Base-by-base conservation (phyloP, 2,888 invertebrate species). In the Ectemnius lituratus region DNA sequence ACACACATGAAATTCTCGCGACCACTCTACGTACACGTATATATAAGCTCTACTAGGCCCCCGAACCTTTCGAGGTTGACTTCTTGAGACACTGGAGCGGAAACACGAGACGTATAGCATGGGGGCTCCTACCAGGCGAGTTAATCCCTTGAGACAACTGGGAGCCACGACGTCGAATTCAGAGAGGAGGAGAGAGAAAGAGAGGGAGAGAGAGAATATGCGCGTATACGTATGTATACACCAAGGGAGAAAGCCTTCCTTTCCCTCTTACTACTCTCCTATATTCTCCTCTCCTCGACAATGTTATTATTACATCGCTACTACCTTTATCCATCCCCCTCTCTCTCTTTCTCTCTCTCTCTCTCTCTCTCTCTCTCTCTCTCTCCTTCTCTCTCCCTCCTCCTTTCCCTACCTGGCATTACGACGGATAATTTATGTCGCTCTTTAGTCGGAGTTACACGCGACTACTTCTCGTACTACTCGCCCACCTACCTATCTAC, bases 121-220 rank as follows among this genome's bases (percentile, higher is more conserved):
- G 85, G 79, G 85, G 75, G 37, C 37, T 37, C 82, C 84, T 78
- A 58, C 82, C 76, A 85, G 82, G 84, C 84, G 82, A 85, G 85
- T 83, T 85, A 85, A 85, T 85, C 85, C 85, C 85, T 82, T 79
- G 85, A 85, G 85, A 85, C 85, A 85, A 85, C 84, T 74, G 75
- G 84, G 80, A 85, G 85, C 83, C 79, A 78, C 75, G 78, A 62
- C 71, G 76, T 75, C 75, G 83, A 83, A 83, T 80, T 75, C 70
- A 67, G 80, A 75, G 73, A 67, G 70, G 69, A 49, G 73, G 77
- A 69, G 75, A 81, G 74, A 76, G 37, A n/a, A n/a, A 67, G 80
- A 75, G 73, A 67, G 70, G 69, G 46, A 72, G 77, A 69, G 75
- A 81, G 74, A 76, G 37, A n/a, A n/a, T 37, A 11, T 6, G 8